Base-by-base conservation (phyloP, 2,888 invertebrate genomes). In the Volucella inanis region DNA sequence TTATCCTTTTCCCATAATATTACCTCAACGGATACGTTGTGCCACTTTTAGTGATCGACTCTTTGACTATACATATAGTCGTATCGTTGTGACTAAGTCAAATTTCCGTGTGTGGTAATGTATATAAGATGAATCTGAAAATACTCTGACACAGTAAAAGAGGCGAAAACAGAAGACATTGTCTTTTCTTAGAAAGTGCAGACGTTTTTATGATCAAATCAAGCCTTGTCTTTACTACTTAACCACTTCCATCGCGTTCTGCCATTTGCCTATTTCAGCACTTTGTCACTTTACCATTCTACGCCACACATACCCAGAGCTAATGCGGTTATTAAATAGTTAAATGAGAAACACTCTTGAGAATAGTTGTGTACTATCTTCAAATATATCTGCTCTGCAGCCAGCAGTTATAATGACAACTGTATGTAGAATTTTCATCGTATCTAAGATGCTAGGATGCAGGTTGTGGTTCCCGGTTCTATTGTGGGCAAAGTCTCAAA, bases 1-100 rank as follows among this genome's bases (percentile, higher is more conserved):
- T 75, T 65, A 84, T 84, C 84, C 79, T 84, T 75, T 75, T 71
- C 70, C 84, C 75, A 80, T 75, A 80, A 71, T 61, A 80, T 55
- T 74, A 78, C 71, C 70, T 61, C 45, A 31, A 31, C 31, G 31
- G 31, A 11, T 57, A 43, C 65, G 43, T 75, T 84, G 80, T 84
- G 78, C 78, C 65, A 83, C 74, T 83, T 31, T 83, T 68, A 74
- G 67, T 78, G 74, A 78, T 72, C 72, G 72, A 54, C 18, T 22
- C 18, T 22, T 22, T 22, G 18, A 22, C 71, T 72, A 50, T 43
- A n/a, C n/a, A n/a, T n/a, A 45, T 9, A 11, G 52, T n/a, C 12
- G 57, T 62, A 39, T 62, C 54, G 9, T 1, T 45, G 11, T 47
- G 14, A 22, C 49, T 39, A 50, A 47, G 72, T 67, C 45, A 57